Conservation (phyloP, 1,140 invertebrate genomes). For the Tigriopus japonicus region DNA sequence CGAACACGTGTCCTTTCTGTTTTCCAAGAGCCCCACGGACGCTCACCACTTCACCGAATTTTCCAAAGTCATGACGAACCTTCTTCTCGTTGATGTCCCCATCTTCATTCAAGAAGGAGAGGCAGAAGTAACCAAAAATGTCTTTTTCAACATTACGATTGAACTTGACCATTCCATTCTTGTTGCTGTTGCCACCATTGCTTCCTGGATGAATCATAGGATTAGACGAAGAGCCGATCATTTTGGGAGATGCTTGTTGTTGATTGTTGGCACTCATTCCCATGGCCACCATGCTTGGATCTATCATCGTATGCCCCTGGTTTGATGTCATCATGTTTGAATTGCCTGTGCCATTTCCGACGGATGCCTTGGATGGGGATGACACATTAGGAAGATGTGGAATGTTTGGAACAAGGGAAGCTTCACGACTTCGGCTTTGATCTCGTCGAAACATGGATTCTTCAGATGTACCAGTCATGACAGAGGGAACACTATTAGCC, state of each 20-base stretch:
- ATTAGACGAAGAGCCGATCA: background rate
- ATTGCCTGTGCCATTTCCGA: too few species aligned
- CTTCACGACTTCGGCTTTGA: background rate
- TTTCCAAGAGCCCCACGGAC: conserved; percentile 13
- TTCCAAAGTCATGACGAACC: conserved; percentile 11
- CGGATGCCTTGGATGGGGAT: background rate
- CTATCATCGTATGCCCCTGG: background rate
- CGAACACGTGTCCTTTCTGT: conserved; percentile 15
- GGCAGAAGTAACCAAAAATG: conserved; percentile 13
- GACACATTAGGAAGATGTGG: background rate
- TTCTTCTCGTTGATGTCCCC: conserved; percentile 14
- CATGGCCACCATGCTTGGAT: too few species aligned
- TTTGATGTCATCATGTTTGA: background rate
- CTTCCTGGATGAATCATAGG: background rate
- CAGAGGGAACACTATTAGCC: too few species aligned
- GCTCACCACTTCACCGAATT: conserved; percentile 13
- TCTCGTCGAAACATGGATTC: background rate
- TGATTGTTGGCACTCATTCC: background rate
- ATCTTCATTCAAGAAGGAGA: conserved; percentile 14
- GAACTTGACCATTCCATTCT: conserved; percentile 5
- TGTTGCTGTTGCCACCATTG: background rate
- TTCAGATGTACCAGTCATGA: background rate
- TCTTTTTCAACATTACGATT: conserved; percentile 12
- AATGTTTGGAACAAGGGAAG: background rate
- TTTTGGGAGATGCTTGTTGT: background rate